Conservation (phyloP, 2,888 invertebrate genomes). For the Ptycholaimellus sp. region DNA sequence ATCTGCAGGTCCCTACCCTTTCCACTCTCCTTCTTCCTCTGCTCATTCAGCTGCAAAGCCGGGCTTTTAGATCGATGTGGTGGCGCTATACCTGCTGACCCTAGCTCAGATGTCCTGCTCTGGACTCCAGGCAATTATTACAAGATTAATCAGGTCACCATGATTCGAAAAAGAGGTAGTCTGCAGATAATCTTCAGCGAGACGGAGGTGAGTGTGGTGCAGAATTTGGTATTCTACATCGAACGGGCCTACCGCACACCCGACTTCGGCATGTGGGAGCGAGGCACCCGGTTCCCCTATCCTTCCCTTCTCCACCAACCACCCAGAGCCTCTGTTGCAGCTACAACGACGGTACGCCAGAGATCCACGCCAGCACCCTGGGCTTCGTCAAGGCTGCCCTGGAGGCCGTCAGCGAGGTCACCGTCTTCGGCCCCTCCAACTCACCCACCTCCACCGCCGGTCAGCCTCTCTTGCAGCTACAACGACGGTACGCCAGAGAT, state of each 20-base stretch:
- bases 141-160: too few relatives aligned
- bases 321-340: slow-evolving; percentile 3
- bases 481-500: too few relatives aligned
- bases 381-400: slow-evolving; percentile 20
- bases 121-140: slow-evolving; percentile 60
- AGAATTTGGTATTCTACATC: slow-evolving; percentile 95
- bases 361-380: slow-evolving; percentile 61
- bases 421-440: too few relatives aligned
- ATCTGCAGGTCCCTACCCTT: too few relatives aligned
- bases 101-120: slow-evolving; percentile 93
- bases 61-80: slow-evolving; percentile 64
- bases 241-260: slow-evolving; percentile 92
- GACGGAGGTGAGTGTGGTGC: slow-evolving; percentile 92
- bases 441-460: too few relatives aligned
- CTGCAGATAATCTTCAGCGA: slow-evolving; percentile 72
- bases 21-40: too few relatives aligned
- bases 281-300: too few relatives aligned
- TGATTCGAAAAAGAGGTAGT: too few relatives aligned
- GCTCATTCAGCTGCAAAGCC: too few relatives aligned
- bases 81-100: slow-evolving; percentile 72
- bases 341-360: slow-evolving; percentile 86
- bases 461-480: too few relatives aligned
- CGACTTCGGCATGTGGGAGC: slow-evolving; percentile 98
- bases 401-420: too few relatives aligned
- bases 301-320: too few relatives aligned